Evolutionary conservation across 2,888 invertebrate species (phyloP).

Genomic region (Siphlonurus alternatus): DNA sequence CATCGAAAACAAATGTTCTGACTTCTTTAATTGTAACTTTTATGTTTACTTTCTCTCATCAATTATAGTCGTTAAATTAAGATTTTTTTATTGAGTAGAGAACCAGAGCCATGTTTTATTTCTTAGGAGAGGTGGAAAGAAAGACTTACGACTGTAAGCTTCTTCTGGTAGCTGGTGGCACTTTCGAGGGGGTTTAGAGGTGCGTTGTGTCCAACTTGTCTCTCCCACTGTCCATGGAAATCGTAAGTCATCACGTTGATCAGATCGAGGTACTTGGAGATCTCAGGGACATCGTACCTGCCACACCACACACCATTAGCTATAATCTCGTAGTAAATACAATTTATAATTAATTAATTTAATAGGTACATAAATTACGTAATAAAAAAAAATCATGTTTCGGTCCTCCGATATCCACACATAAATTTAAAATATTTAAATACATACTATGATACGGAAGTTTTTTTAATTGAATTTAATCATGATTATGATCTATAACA

Average conservation of each 20-base stretch:
- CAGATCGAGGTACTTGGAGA: conserved; percentile 83
- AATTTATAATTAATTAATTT: conserved; percentile 4
- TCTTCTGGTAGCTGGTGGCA: conserved; percentile 81
- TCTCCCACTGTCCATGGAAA: conserved; percentile 90
- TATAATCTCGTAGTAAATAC: conserved; percentile 4
- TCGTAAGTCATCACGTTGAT: conserved; percentile 94
- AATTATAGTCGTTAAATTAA: no score
- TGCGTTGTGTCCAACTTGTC: conserved; percentile 83
- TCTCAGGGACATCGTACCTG: conserved; percentile 78
- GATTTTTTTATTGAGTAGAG: no score
- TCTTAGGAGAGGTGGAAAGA: not conserved
- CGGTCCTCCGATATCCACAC: not conserved
- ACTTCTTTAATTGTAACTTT: no score
- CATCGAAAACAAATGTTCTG: no score
- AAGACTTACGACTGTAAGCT: conserved; percentile 65
- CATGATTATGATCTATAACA: no score
- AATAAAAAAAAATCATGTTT: no score
- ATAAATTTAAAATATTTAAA: no score
- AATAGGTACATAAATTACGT: conserved; percentile 1
- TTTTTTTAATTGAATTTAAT: no score
- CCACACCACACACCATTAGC: conserved; percentile 10
- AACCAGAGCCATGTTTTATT: no score
- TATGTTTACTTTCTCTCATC: no score
- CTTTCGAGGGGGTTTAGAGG: conserved; percentile 78
- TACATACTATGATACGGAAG: no score